These are phyloP conservation scores for Oryzias celebensis DNA, from an alignment of 2,113 vertebrate species.

Conservation along the genomic window DNA sequence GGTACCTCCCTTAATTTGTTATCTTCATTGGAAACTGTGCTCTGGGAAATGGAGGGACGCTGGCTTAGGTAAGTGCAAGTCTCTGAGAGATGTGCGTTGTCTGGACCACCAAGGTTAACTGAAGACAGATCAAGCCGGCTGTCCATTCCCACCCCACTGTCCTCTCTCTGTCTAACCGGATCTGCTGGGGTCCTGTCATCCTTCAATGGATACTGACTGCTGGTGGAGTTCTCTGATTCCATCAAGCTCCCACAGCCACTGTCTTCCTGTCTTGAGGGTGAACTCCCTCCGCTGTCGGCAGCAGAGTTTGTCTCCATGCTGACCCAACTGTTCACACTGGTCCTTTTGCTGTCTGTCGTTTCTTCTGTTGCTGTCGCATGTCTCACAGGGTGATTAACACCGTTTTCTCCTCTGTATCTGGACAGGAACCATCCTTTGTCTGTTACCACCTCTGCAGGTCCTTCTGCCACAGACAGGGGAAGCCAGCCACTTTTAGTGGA, in stretches of 20 bases:
- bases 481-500: constrained; percentile 57
- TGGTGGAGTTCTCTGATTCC: constrained; percentile 51
- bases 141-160: constrained; percentile 60
- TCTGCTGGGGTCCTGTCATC: constrained; percentile 15
- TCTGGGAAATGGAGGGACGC: constrained; percentile 32
- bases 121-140: constrained; percentile 39
- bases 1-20: constrained; percentile 28
- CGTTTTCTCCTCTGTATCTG: constrained; percentile 17
- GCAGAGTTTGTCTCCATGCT: constrained; percentile 43
- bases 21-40: constrained; percentile 8
- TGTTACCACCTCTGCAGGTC: constrained; percentile 66
- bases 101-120: constrained; percentile 36
- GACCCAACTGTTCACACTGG: constrained; percentile 73
- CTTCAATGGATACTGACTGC: constrained; percentile 38
- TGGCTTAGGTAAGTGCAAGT: constrained; percentile 62
- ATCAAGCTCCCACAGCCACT: constrained; percentile 75
- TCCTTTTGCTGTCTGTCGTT: constrained; percentile 49
- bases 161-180: constrained; percentile 18
- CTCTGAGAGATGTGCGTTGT: constrained; percentile 31
- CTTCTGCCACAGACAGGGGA: constrained; percentile 60
- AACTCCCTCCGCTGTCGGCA: background rate
- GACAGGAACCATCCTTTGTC: constrained; percentile 75
- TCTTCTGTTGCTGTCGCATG: background rate
- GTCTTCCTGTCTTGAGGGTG: constrained; percentile 59
- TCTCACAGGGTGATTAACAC: background rate